Base-by-base conservation (phyloP, 2,797 vertebrate species). In the Eospalax fontanierii region DNA sequence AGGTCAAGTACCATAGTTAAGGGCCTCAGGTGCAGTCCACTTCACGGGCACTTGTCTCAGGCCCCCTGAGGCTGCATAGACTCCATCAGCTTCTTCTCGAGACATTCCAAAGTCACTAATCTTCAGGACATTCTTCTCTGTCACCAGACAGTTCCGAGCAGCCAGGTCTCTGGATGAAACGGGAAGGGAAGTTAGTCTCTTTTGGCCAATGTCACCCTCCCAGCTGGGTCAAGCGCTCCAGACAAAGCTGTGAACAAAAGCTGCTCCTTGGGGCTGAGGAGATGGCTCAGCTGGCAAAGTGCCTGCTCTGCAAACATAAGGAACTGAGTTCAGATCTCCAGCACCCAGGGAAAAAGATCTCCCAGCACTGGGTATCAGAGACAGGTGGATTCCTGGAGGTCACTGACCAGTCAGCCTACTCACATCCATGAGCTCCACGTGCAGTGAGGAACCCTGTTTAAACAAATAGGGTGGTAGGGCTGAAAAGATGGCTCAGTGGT, bases 91-190 rank as follows among this genome's bases (percentile, higher is more conserved):
- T 88, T 99, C 98, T 96, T 99, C 98, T 43, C 99, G 99, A 4
- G 99, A 99, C 99, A 99, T 99, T 91, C 99, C 99, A 6, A 99
- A 99, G 98, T 99, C 99, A 11, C 99, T 99, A 98, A 99, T 99
- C 98, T 99, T 99, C 97, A 99, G 98, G 26, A 98, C 59, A 0
- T 99, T 99, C 93, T 98, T 97, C 95, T 99, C 99, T 0, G 99
- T 99, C 95, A 99, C 99, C 88, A 99, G 98, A 98, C 99, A 99
- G 98, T 99, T 99, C 86, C 99, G 99, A 0, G 99, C 99, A 4
- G 99, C 99, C 95, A 99, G 98, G 97, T 99, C 99, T 96, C 99
- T 99, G 97, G n/a, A 46, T 2, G 21, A 0, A 0, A 11, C 22
- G 68, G 30, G 50, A 2, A 38, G 4, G n/a, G 54, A 54, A 30